Conservation (phyloP, 2,797 vertebrate genomes). For the Furcifer pardalis region DNA sequence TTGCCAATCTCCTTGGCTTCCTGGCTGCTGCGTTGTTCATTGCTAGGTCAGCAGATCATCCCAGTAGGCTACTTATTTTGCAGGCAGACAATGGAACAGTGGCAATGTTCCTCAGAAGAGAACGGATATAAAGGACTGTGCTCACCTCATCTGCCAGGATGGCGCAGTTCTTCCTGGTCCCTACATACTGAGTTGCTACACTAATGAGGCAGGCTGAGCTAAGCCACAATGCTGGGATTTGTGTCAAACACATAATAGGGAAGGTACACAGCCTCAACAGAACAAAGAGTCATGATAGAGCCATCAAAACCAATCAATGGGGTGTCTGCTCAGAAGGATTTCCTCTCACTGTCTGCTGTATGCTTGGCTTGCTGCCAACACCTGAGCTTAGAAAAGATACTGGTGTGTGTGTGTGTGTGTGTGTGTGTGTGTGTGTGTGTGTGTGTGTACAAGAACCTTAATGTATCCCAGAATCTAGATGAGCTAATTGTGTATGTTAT, state of each 20-base stretch:
- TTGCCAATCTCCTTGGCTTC: slow-evolving; percentile 20
- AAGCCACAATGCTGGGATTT: slow-evolving; percentile 30
- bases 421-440: no score
- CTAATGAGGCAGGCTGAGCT: slow-evolving; percentile 16
- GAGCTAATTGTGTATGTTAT: no score
- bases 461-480: no score
- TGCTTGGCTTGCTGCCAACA: no score
- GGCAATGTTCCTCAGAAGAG: not conserved
- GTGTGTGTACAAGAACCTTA: no score
- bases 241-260: slow-evolving; percentile 26
- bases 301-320: not conserved
- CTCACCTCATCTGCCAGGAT: slow-evolving; percentile 5
- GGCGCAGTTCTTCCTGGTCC: not conserved
- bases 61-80: not conserved
- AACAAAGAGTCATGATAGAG: slow-evolving; percentile 3
- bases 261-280: not conserved
- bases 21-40: not conserved
- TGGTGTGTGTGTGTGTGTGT: no score
- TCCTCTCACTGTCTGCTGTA: no score
- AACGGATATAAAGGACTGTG: not conserved
- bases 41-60: slow-evolving; percentile 9
- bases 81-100: not conserved
- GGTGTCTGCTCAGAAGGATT: not conserved
- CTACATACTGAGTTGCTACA: slow-evolving; percentile 3
- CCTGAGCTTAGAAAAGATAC: no score